A percentile compares a stretch with the other conserved stretches of the same genome.
phyloP scores from a whole-genome alignment of 1,140 invertebrate species.

The Sipha flava region DNA sequence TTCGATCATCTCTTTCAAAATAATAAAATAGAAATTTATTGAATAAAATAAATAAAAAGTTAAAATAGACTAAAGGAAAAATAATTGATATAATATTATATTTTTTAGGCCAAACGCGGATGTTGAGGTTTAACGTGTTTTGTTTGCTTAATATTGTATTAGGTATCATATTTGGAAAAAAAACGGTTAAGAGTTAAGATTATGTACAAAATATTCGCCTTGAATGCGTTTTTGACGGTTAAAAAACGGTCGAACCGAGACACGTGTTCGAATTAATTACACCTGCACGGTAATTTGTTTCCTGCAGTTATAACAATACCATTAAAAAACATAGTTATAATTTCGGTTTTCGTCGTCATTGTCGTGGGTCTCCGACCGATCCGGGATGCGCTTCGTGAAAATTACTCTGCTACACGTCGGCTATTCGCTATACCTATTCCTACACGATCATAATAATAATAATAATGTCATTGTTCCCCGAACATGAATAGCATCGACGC shows the following conservation, averaged over 20 bases:
- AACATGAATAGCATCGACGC: background rate
- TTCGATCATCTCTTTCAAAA: too few species aligned
- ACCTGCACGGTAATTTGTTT: background rate
- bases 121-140: background rate
- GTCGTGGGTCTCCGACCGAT: too few species aligned
- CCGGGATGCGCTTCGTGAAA: background rate
- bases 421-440: too few species aligned
- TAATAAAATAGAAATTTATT: too few species aligned
- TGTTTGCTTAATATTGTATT: background rate
- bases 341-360: background rate
- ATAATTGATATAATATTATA: too few species aligned
- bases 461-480: background rate
- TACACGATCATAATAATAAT: too few species aligned
- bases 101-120: background rate
- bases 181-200: background rate
- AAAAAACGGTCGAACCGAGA: constrained; percentile 17
- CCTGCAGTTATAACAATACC: background rate
- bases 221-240: constrained; percentile 18
- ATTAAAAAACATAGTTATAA: background rate
- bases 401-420: background rate
- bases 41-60: background rate
- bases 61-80: background rate
- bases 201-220: background rate
- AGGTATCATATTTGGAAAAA: background rate
- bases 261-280: constrained; percentile 8